Percentiles rank a stretch among this genome's conserved stretches.
These are phyloP conservation scores for Muntiacus reevesi DNA, from an alignment of 2,113 vertebrate species.

Conservation along the genomic window DNA sequence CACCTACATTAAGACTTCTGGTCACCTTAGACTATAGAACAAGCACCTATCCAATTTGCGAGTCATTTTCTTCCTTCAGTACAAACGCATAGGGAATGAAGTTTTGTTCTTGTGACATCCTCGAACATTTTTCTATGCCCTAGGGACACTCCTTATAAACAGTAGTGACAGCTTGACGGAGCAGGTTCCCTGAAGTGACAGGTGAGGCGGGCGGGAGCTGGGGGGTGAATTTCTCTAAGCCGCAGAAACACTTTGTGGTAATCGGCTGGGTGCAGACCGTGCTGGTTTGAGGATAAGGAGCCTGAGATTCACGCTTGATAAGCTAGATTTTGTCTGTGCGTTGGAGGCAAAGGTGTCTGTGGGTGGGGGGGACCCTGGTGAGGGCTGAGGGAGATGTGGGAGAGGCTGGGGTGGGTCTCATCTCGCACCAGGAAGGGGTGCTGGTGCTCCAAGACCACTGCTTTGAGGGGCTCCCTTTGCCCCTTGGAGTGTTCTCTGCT, in stretches of 20 bases:
- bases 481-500: rapidly evolving
- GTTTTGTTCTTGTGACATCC: background rate
- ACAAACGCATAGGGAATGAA: background rate
- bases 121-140: background rate
- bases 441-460: rapidly evolving
- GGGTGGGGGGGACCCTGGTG: background rate
- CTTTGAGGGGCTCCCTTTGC: background rate
- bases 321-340: background rate
- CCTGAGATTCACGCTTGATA: background rate
- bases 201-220: background rate
- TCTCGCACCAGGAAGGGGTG: background rate
- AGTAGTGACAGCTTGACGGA: rapidly evolving
- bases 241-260: too few species aligned
- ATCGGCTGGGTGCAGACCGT: background rate
- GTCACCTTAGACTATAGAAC: background rate
- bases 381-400: background rate
- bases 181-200: background rate
- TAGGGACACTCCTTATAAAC: too few species aligned
- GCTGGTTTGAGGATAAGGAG: background rate
- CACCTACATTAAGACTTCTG: background rate
- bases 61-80: background rate
- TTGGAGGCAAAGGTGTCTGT: background rate
- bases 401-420: background rate
- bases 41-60: too few species aligned
- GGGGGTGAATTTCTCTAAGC: background rate